phyloP scores from a whole-genome alignment of 2,113 vertebrate genomes.

The Archilochus colubris region DNA sequence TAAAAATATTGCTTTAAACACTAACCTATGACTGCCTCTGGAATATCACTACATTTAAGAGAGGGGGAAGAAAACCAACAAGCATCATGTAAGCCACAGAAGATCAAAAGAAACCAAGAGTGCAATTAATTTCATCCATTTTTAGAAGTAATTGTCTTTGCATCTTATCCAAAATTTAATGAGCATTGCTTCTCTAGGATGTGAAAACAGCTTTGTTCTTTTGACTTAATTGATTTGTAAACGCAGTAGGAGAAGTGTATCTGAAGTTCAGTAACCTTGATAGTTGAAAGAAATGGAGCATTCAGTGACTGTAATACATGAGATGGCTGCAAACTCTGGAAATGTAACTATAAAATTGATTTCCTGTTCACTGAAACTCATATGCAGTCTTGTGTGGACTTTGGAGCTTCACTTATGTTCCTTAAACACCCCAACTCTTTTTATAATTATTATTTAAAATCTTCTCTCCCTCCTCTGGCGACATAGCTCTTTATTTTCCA shows the following conservation, averaged over 20 bases:
- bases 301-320: not conserved
- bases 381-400: not conserved
- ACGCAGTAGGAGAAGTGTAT: constrained; percentile 47
- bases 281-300: constrained; percentile 59
- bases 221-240: constrained; percentile 70
- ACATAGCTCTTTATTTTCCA: not conserved
- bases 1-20: constrained; percentile 43
- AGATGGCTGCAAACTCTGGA: not conserved
- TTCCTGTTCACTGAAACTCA: constrained; percentile 12
- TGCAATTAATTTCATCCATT: constrained; percentile 64
- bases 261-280: constrained; percentile 66
- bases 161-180: constrained; percentile 70
- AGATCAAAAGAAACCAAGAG: constrained; percentile 65
- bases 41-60: not conserved
- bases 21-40: not conserved
- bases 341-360: constrained; percentile 45
- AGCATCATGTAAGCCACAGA: constrained; percentile 32
- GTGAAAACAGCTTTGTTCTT: constrained; percentile 65
- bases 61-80: constrained; percentile 18
- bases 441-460: not conserved
- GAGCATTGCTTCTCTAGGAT: constrained; percentile 57
- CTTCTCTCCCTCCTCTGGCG: not conserved
- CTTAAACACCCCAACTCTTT: not conserved
- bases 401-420: not conserved
- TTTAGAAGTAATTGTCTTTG: constrained; percentile 68